Percentiles rank a stretch among this genome's conserved stretches.
phyloP scores from a whole-genome alignment of 2,888 invertebrate genomes.

The Escarpia spicata region DNA sequence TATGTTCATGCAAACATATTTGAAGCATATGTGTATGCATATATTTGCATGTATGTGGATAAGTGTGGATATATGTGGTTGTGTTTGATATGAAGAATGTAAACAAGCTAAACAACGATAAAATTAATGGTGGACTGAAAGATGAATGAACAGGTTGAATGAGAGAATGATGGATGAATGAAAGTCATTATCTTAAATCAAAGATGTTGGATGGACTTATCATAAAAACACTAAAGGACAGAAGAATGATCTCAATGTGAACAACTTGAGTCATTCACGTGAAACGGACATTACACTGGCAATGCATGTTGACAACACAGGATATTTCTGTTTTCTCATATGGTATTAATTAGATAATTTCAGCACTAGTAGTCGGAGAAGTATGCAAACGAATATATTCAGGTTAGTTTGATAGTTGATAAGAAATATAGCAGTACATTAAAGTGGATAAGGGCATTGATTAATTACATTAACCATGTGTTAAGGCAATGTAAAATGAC shows the following conservation, averaged over 20 bases:
- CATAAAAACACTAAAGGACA: background rate
- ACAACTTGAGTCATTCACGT: background rate
- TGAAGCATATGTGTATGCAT: no score
- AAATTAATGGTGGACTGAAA: background rate
- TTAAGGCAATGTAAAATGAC: background rate
- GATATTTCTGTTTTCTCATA: background rate
- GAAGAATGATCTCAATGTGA: background rate
- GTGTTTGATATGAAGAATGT: background rate
- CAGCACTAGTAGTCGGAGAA: constrained; percentile 23
- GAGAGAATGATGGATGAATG: background rate
- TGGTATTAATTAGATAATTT: constrained; percentile 22
- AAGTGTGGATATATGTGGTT: no score
- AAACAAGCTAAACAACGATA: no score
- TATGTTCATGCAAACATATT: no score
- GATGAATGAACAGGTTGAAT: background rate
- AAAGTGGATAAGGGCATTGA: background rate
- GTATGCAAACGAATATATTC: background rate
- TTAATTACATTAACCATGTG: background rate
- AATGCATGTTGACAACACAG: background rate
- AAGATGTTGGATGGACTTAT: background rate
- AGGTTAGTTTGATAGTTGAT: background rate
- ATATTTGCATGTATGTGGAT: no score
- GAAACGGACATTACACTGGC: background rate
- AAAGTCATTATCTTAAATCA: background rate
- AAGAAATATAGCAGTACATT: background rate